Conservation (phyloP, 2,888 invertebrate genomes). For the Protonemura montana region DNA sequence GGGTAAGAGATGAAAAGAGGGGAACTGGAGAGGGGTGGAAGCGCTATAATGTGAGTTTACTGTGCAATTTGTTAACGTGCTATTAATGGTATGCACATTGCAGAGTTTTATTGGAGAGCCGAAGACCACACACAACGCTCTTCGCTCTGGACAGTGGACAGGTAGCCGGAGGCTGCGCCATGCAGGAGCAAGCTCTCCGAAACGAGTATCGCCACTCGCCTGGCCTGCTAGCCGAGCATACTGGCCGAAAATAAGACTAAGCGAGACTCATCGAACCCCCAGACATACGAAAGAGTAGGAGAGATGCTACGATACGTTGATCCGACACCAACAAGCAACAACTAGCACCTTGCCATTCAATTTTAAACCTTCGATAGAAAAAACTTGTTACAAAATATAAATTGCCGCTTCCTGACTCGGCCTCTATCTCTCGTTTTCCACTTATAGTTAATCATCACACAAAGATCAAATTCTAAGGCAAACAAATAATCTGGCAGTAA, state of each 20-base stretch:
- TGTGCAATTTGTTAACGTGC: slow-evolving; percentile 48
- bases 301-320: background rate
- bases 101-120: slow-evolving; percentile 42
- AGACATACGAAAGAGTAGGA: background rate
- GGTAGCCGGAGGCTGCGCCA: slow-evolving; percentile 27
- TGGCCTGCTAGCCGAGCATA: background rate
- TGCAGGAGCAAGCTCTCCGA: slow-evolving; percentile 26
- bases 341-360: slow-evolving; percentile 24
- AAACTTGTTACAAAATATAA: slow-evolving; percentile 25
- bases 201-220: background rate
- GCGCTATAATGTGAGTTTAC: slow-evolving; percentile 42
- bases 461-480: slow-evolving; percentile 2
- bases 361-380: slow-evolving; percentile 13
- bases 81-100: slow-evolving; percentile 48
- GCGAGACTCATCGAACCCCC: background rate
- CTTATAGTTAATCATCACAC: slow-evolving; percentile 23
- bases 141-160: background rate
- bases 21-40: slow-evolving; percentile 22
- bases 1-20: background rate
- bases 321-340: slow-evolving; percentile 17
- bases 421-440: slow-evolving; percentile 12
- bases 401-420: slow-evolving; percentile 15
- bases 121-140: slow-evolving; percentile 44
- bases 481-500: slow-evolving; percentile 16
- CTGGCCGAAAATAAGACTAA: background rate